Evolutionary conservation across 2,113 vertebrate genomes (phyloP), one percentile per base, ranked within the genome.

Genomic region (Ramphastos sulfuratus): DNA sequence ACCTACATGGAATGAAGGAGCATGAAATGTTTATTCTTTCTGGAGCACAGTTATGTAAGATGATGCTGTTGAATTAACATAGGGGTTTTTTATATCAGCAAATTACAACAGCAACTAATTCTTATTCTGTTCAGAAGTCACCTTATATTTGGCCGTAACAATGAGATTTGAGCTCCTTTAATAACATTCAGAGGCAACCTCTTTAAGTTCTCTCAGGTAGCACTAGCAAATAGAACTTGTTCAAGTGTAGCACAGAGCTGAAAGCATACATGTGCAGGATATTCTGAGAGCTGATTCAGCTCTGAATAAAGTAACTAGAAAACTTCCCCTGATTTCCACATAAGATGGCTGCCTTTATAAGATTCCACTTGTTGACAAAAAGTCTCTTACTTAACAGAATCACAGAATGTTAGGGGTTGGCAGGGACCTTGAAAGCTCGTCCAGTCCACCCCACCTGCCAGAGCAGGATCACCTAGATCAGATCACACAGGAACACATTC

Each of bases 31-130:
- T 90, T 71, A 15, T 79, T 89, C 71, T 92, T 67, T 69, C 64
- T 69, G 60, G 54, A 85, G 31, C 37, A 80, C 42, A 50, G 5
- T 44, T 93, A 85, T 66, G 67, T 85, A 39, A 81, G 60, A 78
- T 65, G 37, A 66, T 56, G 7, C 6, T 39, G 82, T 6, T 58
- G 46, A 84, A 75, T 91, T 88, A 85, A 84, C 55, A 80, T 10
- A 85, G 10, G 7, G 37, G 37, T 39, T 24, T 78, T 75, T 89
- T 8, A 48, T 78, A 92, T 30, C 60, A 81, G 15, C 20, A 93
- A 90, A 88, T 90, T 92, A 88, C 44, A 86, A 71, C 10, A 85
- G 48, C 21, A 86, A 44, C 19, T 92, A 30, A 67, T 85, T 83
- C 88, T 90, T 91, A 59, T 61, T 90, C 74, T 42, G 8, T 80